These are phyloP conservation scores for Florisuga fusca DNA, from an alignment of 2,797 vertebrate species.

Conservation along the genomic window DNA sequence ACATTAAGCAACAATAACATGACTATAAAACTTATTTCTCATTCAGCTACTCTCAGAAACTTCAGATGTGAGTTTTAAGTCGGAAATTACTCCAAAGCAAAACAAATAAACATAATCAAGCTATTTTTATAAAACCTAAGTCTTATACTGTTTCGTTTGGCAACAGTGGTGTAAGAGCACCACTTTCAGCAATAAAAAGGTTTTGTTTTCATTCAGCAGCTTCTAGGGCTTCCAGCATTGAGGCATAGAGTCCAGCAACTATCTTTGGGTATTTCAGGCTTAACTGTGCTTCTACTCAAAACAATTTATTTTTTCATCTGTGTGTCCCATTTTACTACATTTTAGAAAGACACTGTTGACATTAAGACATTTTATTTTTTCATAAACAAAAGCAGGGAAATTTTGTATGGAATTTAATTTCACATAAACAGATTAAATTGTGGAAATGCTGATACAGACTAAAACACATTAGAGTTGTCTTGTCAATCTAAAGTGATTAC, in stretches of 20 bases:
- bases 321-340: neutral
- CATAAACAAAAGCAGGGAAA: neutral
- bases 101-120: neutral
- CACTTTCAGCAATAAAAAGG: neutral
- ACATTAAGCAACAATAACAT: neutral
- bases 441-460: neutral
- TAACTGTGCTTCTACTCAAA: neutral
- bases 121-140: neutral
- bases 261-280: slow-evolving; percentile 6
- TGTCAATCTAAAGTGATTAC: neutral
- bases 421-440: neutral
- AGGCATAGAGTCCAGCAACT: neutral
- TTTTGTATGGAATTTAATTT: neutral
- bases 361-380: neutral
- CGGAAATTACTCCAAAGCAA: neutral
- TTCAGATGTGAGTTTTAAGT: neutral
- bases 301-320: neutral
- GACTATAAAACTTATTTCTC: neutral
- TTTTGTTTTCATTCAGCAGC: neutral
- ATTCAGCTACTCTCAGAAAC: neutral
- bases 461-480: neutral
- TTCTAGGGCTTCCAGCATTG: neutral
- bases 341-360: neutral
- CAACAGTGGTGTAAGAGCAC: neutral
- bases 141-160: neutral